Percentiles rank a stretch among this genome's conserved stretches.
Conservation (phyloP, 2,888 invertebrate genomes). For the Agriopis marginaria region DNA sequence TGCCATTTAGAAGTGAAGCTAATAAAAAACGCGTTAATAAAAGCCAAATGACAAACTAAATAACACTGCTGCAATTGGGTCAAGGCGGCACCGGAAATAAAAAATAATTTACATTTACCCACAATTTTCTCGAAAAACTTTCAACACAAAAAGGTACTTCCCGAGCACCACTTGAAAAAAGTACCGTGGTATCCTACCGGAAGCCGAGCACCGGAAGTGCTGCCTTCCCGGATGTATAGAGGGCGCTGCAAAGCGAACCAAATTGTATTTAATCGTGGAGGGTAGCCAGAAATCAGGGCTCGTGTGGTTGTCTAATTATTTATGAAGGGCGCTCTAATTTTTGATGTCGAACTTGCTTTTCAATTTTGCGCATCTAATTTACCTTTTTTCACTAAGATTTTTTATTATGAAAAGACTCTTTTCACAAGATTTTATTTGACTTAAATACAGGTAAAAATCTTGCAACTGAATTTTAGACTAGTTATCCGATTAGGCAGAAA, state of each 20-base stretch:
- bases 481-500: no score
- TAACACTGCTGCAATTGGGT: constrained; percentile 28
- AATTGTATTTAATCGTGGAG: constrained; percentile 68
- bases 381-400: no score
- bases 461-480: no score
- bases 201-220: constrained; percentile 78
- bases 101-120: constrained; percentile 55
- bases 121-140: constrained; percentile 61
- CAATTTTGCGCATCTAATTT: constrained; percentile 9
- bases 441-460: no score
- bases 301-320: constrained; percentile 58
- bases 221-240: constrained; percentile 82
- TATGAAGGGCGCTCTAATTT: constrained; percentile 58
- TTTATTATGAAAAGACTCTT: no score
- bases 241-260: constrained; percentile 71
- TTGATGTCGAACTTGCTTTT: constrained; percentile 35
- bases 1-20: no score
- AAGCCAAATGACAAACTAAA: background rate
- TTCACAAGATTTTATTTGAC: no score
- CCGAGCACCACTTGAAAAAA: constrained; percentile 73
- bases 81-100: constrained; percentile 39
- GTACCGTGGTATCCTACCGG: constrained; percentile 78
- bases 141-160: constrained; percentile 71
- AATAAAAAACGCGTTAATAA: background rate
- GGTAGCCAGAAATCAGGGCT: constrained; percentile 52